Conservation (phyloP, 2,888 invertebrate genomes). For the Spialia ferax region DNA sequence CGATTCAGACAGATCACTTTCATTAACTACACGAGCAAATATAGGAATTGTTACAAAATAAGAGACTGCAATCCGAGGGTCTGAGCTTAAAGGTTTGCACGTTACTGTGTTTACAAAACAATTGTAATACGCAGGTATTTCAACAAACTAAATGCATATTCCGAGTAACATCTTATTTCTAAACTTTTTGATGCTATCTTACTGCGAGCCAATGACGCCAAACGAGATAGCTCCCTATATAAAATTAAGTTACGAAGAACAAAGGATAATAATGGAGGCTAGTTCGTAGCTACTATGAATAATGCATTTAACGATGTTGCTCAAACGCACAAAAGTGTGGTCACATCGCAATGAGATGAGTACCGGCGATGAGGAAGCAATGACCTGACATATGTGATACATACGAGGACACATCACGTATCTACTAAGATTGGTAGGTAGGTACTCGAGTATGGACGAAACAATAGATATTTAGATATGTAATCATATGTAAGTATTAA, state of each 20-base stretch:
- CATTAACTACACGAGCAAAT: too few relatives aligned
- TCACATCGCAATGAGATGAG: constrained; percentile 55
- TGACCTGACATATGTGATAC: constrained; percentile 63
- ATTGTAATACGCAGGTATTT: background rate
- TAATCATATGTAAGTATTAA: background rate
- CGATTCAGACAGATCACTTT: too few relatives aligned
- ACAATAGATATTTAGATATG: too few relatives aligned
- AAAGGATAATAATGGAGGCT: constrained; percentile 68
- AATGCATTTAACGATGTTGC: constrained; percentile 64
- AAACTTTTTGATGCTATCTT: constrained; percentile 23
- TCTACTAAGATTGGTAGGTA: background rate
- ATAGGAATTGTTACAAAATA: too few relatives aligned
- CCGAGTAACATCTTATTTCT: constrained; percentile 15
- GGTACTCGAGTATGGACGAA: background rate
- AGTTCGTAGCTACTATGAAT: constrained; percentile 64
- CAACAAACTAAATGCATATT: background rate
- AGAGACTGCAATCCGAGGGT: background rate
- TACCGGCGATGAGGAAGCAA: constrained; percentile 71
- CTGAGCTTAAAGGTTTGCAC: background rate
- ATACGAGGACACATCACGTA: constrained; percentile 45
- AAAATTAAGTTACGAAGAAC: constrained; percentile 61
- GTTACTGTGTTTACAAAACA: background rate
- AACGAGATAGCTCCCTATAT: constrained; percentile 51
- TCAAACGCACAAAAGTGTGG: constrained; percentile 62
- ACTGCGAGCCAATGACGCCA: constrained; percentile 24